Conservation (phyloP, 2,797 vertebrate genomes). For the Pachyuromys duprasi region DNA sequence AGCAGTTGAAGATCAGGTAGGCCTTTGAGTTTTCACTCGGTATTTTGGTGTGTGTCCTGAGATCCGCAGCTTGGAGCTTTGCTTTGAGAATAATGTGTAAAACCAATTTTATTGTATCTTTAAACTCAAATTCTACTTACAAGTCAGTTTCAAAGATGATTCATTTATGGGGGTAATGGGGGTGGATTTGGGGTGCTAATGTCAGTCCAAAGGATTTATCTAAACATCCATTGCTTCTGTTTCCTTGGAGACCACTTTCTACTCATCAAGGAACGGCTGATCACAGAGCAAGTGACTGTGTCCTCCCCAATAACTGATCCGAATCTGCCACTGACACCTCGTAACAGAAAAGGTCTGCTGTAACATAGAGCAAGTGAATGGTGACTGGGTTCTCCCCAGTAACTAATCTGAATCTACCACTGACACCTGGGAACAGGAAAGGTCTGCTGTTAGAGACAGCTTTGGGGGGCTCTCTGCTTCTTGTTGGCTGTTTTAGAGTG, state of each 20-base stretch:
- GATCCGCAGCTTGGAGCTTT: conserved; percentile 71
- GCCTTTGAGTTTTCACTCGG: conserved; percentile 72
- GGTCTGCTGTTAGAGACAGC: conserved; percentile 63
- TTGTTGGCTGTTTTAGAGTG: conserved; percentile 67
- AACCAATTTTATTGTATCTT: conserved; percentile 75
- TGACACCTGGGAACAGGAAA: conserved; percentile 65
- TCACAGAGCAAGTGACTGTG: conserved; percentile 65
- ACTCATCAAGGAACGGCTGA: conserved; percentile 62
- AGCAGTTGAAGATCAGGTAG: conserved; percentile 3
- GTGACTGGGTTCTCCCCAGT: conserved; percentile 6
- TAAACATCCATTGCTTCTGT: background rate
- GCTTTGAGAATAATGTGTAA: conserved; percentile 71
- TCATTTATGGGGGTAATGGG: conserved; percentile 72
- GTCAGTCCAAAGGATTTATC: conserved; percentile 51
- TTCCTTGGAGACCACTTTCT: background rate
- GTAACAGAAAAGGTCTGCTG: conserved; percentile 64
- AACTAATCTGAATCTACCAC: conserved; percentile 70
- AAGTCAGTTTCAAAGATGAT: conserved; percentile 78
- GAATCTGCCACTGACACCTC: conserved; percentile 63
- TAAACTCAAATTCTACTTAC: conserved; percentile 76
- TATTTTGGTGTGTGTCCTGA: conserved; percentile 61
- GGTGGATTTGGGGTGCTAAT: background rate
- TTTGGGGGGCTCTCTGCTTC: conserved; percentile 41
- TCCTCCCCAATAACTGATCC: conserved; percentile 61
- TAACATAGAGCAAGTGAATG: conserved; percentile 68